Conservation (phyloP, 2,797 vertebrate species). For the Psittacula echo region DNA sequence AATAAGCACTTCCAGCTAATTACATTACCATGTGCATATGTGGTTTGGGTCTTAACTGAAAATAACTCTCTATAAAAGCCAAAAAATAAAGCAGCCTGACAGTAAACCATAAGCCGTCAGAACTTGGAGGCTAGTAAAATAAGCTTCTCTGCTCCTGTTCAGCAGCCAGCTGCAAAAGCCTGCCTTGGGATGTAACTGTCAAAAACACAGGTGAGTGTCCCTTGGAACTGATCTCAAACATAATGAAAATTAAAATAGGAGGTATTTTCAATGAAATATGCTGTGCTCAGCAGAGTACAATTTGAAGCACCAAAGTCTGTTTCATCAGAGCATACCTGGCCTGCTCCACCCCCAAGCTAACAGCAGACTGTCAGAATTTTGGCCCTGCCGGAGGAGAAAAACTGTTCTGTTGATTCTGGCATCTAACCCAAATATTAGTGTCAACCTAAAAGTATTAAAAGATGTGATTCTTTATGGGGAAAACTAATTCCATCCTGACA, state of each 20-base stretch:
- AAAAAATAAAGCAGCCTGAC: not conserved
- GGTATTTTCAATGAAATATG: not conserved
- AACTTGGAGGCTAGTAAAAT: not conserved
- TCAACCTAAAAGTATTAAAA: slow-evolving; percentile 19
- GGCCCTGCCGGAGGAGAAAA: not conserved
- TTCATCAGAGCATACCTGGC: not conserved
- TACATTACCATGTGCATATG: not conserved
- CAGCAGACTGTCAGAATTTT: not conserved
- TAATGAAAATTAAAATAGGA: not conserved
- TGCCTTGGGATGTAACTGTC: not conserved
- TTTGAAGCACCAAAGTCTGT: not conserved
- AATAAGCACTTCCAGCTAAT: not conserved
- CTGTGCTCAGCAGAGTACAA: not conserved
- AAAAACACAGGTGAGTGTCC: not conserved
- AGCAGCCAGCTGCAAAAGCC: not conserved
- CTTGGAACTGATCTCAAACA: not conserved
- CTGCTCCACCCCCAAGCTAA: not conserved
- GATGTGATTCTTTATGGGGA: not conserved
- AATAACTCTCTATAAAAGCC: not conserved
- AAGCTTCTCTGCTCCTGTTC: not conserved
- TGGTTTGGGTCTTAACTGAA: not conserved
- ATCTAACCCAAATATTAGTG: not conserved
- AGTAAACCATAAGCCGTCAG: not conserved
- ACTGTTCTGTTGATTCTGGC: slow-evolving; percentile 1
- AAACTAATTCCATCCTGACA: not conserved